phyloP scores from a whole-genome alignment of 2,113 vertebrate species.

The Onychorhynchus coronatus region DNA sequence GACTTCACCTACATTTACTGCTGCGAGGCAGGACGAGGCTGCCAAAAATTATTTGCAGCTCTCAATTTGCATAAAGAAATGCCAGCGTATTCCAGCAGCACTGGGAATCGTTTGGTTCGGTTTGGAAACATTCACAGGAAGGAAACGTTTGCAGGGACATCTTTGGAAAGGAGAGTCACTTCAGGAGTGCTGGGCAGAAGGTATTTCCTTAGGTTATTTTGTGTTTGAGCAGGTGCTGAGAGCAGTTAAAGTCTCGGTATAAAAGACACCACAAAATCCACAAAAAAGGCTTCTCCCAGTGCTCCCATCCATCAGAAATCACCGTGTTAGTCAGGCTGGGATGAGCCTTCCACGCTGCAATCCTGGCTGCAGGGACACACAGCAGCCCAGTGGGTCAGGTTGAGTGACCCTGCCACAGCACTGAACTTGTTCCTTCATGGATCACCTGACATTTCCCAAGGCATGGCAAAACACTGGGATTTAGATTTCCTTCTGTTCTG shows the following conservation, averaged over 20 bases:
- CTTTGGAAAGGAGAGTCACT: not conserved
- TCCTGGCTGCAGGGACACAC: accelerated
- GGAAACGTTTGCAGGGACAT: not conserved
- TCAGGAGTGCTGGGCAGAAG: not conserved
- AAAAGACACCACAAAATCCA: not conserved
- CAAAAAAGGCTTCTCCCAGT: not conserved
- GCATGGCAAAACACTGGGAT: accelerated
- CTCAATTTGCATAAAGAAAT: not conserved
- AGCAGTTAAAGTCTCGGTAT: not conserved
- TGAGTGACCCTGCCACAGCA: not conserved
- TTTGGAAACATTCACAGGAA: not conserved
- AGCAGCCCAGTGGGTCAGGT: not conserved
- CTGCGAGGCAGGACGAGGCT: not conserved
- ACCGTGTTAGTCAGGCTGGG: accelerated
- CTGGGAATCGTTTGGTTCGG: accelerated
- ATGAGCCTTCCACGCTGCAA: accelerated
- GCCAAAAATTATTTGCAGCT: not conserved
- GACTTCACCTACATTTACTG: not conserved
- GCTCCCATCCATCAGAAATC: no score
- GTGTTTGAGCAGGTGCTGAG: accelerated
- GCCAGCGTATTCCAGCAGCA: not conserved
- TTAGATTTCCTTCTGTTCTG: not conserved
- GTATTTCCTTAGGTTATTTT: accelerated
- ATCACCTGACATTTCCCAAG: not conserved
- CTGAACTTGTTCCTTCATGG: accelerated